Evolutionary conservation across 2,113 vertebrate species (phyloP).

Genomic region (Poecilia latipinna): DNA sequence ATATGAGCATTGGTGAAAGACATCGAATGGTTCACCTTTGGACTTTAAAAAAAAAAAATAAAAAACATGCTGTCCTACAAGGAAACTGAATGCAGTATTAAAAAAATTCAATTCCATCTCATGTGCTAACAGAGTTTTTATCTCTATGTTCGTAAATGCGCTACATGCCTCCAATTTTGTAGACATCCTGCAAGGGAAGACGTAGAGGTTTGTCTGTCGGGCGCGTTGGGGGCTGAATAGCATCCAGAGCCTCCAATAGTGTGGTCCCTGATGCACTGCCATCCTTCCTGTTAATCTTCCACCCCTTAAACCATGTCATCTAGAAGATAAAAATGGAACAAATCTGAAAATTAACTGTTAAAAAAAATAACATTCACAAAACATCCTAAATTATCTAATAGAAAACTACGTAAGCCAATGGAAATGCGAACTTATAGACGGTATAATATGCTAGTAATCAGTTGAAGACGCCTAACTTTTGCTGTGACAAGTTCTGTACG

Average conservation of each 20-base stretch:
- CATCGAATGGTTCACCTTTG: not conserved
- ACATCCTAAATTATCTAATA: no score
- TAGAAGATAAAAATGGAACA: conserved; percentile 48
- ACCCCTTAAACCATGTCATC: conserved; percentile 99
- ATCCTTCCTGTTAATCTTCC: conserved; percentile 95
- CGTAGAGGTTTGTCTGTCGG: conserved; percentile 96
- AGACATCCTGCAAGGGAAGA: conserved; percentile 95
- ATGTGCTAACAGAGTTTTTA: no score
- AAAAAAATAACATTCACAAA: not conserved
- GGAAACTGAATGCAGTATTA: not conserved
- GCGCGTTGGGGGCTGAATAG: conserved; percentile 91
- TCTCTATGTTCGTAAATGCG: not conserved
- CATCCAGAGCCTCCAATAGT: conserved; percentile 92
- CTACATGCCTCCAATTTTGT: conserved; percentile 92
- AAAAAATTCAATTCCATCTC: not conserved
- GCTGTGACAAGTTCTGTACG: no score
- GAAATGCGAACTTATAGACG: not conserved
- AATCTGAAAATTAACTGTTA: not conserved
- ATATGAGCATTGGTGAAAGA: not conserved
- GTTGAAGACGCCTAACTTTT: not conserved
- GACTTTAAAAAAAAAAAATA: not conserved
- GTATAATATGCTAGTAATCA: not conserved
- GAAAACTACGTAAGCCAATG: not conserved
- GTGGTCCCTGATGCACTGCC: conserved; percentile 92
- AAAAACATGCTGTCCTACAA: not conserved